A percentile compares a stretch with the other conserved stretches of the same genome.
Conservation (phyloP, 2,113 vertebrate genomes). For the Etheostoma spectabile region DNA sequence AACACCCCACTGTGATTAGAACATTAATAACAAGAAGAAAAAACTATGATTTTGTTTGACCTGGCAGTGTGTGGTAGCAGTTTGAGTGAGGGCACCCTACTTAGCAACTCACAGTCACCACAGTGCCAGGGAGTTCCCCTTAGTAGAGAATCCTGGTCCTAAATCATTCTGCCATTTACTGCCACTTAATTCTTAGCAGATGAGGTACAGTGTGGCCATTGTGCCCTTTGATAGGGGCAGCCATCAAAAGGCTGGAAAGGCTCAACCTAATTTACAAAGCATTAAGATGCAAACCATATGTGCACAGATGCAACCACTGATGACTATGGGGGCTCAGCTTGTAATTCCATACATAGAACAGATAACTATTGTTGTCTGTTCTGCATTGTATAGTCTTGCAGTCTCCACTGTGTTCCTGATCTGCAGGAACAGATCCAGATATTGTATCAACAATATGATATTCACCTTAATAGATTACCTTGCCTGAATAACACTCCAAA, state of each 20-base stretch:
- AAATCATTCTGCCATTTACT: neutral
- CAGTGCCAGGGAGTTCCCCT: neutral
- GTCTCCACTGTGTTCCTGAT: neutral
- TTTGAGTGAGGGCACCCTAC: neutral
- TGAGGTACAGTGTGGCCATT: conserved; percentile 19
- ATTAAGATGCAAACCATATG: conserved; percentile 13
- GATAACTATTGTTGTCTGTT: conserved; percentile 28
- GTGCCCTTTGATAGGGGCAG: conserved; percentile 6
- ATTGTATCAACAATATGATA: no score
- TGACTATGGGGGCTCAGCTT: neutral
- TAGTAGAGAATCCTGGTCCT: neutral
- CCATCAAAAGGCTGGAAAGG: neutral
- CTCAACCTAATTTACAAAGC: conserved; percentile 23
- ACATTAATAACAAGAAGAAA: neutral
- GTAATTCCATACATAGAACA: conserved; percentile 21
- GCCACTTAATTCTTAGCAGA: neutral
- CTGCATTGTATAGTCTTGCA: neutral
- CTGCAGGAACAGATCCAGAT: neutral
- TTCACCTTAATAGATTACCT: neutral
- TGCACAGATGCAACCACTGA: conserved; percentile 8
- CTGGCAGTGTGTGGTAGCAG: neutral
- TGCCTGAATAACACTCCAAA: conserved; percentile 1
- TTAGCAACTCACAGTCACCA: neutral
- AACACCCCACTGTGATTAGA: neutral
- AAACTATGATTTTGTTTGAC: neutral